Percentiles rank a stretch among this genome's conserved stretches.
Evolutionary conservation across 2,797 vertebrate genomes (phyloP).

Genomic region (Cossypha niveicapilla): DNA sequence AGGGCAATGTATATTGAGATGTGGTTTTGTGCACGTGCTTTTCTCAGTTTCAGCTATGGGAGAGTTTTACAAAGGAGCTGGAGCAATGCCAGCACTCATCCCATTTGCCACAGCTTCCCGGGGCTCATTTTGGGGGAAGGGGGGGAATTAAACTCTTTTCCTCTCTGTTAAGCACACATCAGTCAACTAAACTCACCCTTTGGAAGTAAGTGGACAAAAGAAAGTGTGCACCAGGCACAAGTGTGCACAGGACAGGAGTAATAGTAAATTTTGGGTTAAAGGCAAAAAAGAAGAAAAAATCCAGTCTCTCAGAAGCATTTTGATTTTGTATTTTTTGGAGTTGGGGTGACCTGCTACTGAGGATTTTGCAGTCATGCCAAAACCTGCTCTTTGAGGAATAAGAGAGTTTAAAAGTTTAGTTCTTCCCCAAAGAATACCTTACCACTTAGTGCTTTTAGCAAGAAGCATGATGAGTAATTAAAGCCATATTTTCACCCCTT

Average conservation of each 20-base stretch:
- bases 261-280: neutral
- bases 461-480: neutral
- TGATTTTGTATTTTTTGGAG: neutral
- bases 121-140: neutral
- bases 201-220: neutral
- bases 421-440: neutral
- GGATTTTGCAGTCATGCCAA: neutral
- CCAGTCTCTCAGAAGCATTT: neutral
- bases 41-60: neutral
- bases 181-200: neutral
- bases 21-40: neutral
- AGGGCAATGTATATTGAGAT: neutral
- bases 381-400: neutral
- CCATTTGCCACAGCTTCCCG: neutral
- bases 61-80: neutral
- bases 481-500: slow-evolving; percentile 4
- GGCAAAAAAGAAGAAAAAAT: neutral
- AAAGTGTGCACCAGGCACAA: neutral
- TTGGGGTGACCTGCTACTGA: rapidly evolving
- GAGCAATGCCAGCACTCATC: neutral
- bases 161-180: neutral
- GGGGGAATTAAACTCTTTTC: neutral
- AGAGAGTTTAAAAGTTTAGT: neutral
- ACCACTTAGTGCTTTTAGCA: neutral
- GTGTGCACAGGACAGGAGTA: neutral